These are phyloP conservation scores for Pristionchus maxplancki DNA, from an alignment of 2,888 invertebrate species.

Conservation along the genomic window DNA sequence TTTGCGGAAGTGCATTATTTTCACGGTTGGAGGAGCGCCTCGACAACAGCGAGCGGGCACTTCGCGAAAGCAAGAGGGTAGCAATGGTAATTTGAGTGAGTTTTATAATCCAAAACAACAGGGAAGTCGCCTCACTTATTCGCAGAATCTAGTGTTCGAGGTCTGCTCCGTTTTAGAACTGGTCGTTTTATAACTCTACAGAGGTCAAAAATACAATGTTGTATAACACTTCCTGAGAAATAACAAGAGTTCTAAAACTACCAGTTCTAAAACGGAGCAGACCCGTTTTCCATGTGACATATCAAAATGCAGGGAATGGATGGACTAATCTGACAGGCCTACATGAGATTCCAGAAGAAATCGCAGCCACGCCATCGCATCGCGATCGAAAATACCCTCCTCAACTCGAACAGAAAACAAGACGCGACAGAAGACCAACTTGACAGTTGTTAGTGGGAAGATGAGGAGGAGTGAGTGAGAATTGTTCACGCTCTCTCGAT, in stretches of 20 bases:
- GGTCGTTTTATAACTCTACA: no score
- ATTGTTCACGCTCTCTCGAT: neutral
- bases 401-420: neutral
- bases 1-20: neutral
- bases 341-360: neutral
- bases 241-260: no score
- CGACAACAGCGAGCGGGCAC: neutral
- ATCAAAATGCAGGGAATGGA: no score
- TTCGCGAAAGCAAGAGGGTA: neutral
- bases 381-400: neutral
- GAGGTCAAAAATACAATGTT: no score
- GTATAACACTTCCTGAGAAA: no score
- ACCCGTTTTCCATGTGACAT: no score
- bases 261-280: no score
- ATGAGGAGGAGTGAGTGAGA: constrained; percentile 12
- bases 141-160: no score
- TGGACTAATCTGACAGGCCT: neutral
- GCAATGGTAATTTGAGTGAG: neutral
- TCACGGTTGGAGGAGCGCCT: neutral
- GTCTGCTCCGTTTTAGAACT: no score
- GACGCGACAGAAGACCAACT: neutral
- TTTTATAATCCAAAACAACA: neutral
- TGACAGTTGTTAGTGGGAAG: constrained; percentile 22
- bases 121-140: neutral
- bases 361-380: neutral